These are phyloP conservation scores for Tipula unca DNA, from an alignment of 2,888 invertebrate genomes.

Conservation along the genomic window DNA sequence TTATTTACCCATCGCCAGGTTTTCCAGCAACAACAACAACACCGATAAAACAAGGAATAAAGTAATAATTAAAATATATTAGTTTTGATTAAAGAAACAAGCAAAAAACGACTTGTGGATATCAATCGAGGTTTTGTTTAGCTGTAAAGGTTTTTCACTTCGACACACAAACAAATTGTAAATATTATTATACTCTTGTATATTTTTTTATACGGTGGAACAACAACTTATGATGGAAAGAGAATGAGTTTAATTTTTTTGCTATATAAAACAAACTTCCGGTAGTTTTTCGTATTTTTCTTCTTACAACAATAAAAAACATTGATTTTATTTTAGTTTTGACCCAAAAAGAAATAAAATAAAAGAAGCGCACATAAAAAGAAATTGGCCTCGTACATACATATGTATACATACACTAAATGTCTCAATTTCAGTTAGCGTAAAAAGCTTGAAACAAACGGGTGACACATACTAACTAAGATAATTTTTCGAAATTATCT, in stretches of 20 bases:
- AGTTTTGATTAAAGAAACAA: slow-evolving; percentile 8
- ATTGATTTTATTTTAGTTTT: background rate
- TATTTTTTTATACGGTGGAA: background rate
- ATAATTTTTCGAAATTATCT: background rate
- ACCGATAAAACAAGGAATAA: background rate
- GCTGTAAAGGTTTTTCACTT: background rate
- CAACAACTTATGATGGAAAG: background rate
- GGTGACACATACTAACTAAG: background rate
- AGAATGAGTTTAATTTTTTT: background rate
- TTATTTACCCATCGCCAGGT: background rate
- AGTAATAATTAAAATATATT: slow-evolving; percentile 2
- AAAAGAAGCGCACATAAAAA: background rate
- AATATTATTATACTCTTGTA: background rate
- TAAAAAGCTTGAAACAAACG: background rate
- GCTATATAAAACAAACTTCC: background rate
- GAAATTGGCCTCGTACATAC: background rate
- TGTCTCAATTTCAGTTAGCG: background rate
- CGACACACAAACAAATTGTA: background rate
- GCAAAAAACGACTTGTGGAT: slow-evolving; percentile 9
- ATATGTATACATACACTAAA: no score
- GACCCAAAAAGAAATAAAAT: background rate
- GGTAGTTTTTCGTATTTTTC: background rate
- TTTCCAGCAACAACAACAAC: background rate
- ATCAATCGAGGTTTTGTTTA: background rate
- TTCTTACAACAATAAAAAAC: background rate